Evolutionary conservation across 2,797 vertebrate genomes (phyloP).

Genomic region (Atherinosoma microstoma): DNA sequence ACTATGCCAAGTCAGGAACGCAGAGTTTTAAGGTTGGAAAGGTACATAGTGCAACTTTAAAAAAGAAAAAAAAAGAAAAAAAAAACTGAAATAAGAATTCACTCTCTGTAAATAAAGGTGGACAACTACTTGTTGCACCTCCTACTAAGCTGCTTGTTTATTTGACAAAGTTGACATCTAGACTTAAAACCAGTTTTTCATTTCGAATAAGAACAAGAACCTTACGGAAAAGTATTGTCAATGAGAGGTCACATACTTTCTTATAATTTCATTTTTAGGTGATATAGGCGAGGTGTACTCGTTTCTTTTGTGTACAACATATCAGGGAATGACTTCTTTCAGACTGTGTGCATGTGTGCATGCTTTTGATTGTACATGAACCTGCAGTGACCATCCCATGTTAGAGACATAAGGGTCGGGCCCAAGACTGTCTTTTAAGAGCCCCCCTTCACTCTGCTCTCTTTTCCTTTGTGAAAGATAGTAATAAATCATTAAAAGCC

Average conservation of each 20-base stretch:
- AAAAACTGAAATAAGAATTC: background rate
- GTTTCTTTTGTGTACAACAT: background rate
- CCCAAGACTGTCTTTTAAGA: constrained; percentile 55
- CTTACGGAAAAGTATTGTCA: background rate
- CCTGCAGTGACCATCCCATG: constrained; percentile 57
- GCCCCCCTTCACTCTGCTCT: constrained; percentile 61
- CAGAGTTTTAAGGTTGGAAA: background rate
- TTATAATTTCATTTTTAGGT: background rate
- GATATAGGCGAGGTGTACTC: background rate
- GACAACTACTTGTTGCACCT: background rate
- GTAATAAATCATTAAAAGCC: constrained; percentile 75
- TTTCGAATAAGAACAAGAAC: background rate
- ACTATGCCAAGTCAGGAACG: background rate
- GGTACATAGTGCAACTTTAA: background rate
- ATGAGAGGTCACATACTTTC: background rate
- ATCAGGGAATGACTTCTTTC: constrained; percentile 5
- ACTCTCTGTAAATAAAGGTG: background rate
- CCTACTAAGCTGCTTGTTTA: background rate
- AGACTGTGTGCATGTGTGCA: background rate
- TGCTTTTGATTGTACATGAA: constrained; percentile 9
- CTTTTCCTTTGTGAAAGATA: constrained; percentile 69
- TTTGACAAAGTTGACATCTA: background rate
- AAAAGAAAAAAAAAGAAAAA: background rate
- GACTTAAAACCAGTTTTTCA: background rate
- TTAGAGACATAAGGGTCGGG: constrained; percentile 56